Percentiles rank a stretch among this genome's conserved stretches.
Evolutionary conservation across 2,888 invertebrate species (phyloP).

Genomic region (Catocala fraxini): DNA sequence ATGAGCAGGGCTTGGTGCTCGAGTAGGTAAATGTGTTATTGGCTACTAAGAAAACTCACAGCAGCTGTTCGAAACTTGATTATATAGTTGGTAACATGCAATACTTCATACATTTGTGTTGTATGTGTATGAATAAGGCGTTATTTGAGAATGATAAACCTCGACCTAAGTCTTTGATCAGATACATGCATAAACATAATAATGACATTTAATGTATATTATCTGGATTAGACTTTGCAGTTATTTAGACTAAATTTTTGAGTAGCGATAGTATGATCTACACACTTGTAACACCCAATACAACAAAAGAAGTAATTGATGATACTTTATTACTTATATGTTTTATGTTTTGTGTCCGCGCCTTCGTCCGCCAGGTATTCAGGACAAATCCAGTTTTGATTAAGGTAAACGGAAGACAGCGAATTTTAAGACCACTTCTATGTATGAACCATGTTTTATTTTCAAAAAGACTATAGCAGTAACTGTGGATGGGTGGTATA

Average conservation of each 20-base stretch:
- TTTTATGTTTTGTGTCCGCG: neutral
- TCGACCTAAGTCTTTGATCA: no score
- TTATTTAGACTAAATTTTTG: neutral
- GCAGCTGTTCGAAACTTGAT: no score
- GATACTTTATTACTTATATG: constrained; percentile 4
- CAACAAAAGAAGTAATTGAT: constrained; percentile 3
- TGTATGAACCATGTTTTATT: neutral
- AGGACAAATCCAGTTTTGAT: constrained; percentile 2
- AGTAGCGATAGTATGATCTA: neutral
- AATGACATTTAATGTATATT: no score
- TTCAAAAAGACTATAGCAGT: neutral
- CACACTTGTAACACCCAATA: neutral
- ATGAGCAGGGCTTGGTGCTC: no score
- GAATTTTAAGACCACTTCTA: neutral
- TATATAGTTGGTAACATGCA: no score
- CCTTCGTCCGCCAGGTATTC: neutral
- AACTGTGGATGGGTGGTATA: neutral
- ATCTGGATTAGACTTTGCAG: no score
- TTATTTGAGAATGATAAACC: no score
- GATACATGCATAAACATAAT: no score
- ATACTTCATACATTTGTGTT: no score
- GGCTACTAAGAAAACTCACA: no score
- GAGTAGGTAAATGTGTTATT: no score
- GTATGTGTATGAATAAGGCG: no score
- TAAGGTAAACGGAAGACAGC: neutral